Evolutionary conservation across 2,888 invertebrate species (phyloP).

Genomic region (Iphiclides podalirius): DNA sequence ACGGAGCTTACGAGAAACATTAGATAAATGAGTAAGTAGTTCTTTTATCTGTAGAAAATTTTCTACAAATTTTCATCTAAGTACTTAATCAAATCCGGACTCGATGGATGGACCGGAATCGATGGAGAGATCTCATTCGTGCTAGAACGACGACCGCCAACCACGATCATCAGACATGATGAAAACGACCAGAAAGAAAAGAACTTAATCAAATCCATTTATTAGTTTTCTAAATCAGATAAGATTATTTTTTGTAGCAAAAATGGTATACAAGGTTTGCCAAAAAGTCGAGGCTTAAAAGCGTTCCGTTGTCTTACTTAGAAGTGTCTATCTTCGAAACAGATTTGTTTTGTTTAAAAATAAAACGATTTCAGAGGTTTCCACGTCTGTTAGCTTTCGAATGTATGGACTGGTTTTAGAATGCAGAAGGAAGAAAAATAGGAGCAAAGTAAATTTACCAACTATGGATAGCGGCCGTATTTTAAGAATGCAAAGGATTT

Average conservation of each 20-base stretch:
- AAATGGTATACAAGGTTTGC: background rate
- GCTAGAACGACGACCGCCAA: too few species aligned
- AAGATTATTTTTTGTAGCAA: background rate
- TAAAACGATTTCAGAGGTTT: conserved; percentile 4
- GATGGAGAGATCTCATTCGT: too few species aligned
- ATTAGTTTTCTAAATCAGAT: background rate
- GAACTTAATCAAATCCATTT: too few species aligned
- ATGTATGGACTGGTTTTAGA: background rate
- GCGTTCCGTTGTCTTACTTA: conserved; percentile 11
- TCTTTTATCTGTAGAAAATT: too few species aligned
- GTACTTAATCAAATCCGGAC: background rate
- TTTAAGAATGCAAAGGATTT: background rate
- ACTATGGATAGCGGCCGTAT: background rate
- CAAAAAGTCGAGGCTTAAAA: conserved; percentile 10
- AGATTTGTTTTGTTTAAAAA: conserved; percentile 16
- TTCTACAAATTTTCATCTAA: background rate
- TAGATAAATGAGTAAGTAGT: too few species aligned
- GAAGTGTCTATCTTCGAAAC: conserved; percentile 14
- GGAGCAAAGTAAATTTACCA: background rate
- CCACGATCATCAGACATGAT: too few species aligned
- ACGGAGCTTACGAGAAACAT: too few species aligned
- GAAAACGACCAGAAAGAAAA: too few species aligned
- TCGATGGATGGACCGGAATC: too few species aligned
- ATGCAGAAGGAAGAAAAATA: background rate
- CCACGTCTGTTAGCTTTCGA: background rate